Evolutionary conservation across 1,140 invertebrate genomes (phyloP).

Genomic region (Centruroides sculpturatus): DNA sequence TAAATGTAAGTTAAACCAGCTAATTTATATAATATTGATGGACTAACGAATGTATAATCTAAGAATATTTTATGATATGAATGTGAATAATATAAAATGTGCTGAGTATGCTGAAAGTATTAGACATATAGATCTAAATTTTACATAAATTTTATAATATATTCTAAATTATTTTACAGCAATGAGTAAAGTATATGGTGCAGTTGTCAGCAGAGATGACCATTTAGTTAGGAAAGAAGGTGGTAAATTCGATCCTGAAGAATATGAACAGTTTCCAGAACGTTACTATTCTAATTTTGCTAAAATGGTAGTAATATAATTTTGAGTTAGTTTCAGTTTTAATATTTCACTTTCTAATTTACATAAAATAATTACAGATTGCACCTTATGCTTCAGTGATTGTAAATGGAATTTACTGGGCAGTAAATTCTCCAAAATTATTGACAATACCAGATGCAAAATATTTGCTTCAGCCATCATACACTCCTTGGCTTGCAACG

Average conservation of each 20-base stretch:
- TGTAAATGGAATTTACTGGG: slow-evolving; percentile 98
- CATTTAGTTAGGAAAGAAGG: slow-evolving; percentile 79
- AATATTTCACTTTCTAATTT: background rate
- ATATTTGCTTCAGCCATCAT: slow-evolving; percentile 65
- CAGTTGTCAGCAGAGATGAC: slow-evolving; percentile 77
- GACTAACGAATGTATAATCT: too few relatives aligned
- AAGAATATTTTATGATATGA: too few relatives aligned
- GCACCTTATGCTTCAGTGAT: slow-evolving; percentile 95
- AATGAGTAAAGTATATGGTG: slow-evolving; percentile 85
- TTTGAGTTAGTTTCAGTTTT: background rate
- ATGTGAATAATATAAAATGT: too few relatives aligned
- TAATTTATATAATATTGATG: too few relatives aligned
- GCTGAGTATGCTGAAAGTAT: too few relatives aligned
- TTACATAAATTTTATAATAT: background rate
- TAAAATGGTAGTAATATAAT: slow-evolving; percentile 48
- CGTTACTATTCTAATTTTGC: slow-evolving; percentile 91
- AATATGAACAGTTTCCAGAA: slow-evolving; percentile 86
- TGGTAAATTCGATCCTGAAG: slow-evolving; percentile 72
- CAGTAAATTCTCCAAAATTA: slow-evolving; percentile 84
- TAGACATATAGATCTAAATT: too few relatives aligned
- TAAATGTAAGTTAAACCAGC: too few relatives aligned
- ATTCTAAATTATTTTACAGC: slow-evolving; percentile 36
- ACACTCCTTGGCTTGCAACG: slow-evolving; percentile 83
- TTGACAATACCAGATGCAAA: slow-evolving; percentile 97
- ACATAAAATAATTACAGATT: slow-evolving; percentile 41